A percentile compares a stretch with the other conserved stretches of the same genome.
Evolutionary conservation across 2,888 invertebrate genomes (phyloP).

Genomic region (Bruchidius siliquastri): DNA sequence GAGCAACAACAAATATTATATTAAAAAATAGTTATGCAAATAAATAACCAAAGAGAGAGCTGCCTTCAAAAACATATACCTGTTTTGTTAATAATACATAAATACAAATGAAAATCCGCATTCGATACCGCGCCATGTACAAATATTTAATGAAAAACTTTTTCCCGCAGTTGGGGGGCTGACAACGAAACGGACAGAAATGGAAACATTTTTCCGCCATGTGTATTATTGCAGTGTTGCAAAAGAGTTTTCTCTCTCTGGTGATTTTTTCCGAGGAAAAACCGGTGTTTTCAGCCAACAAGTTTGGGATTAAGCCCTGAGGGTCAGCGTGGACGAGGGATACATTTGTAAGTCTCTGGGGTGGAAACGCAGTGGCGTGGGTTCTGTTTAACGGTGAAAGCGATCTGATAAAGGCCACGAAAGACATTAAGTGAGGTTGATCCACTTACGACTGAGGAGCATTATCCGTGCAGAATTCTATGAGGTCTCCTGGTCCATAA

Average conservation of each 20-base stretch:
- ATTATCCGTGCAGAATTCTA: no score
- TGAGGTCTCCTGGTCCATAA: no score
- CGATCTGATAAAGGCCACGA: no score
- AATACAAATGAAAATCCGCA: not conserved
- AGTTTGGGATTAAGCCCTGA: slow-evolving; percentile 32
- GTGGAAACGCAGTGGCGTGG: slow-evolving; percentile 15
- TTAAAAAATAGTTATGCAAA: no score
- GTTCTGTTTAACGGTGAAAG: not conserved
- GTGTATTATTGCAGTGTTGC: not conserved
- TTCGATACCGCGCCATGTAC: not conserved
- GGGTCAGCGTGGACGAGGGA: slow-evolving; percentile 41
- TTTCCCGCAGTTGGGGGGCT: not conserved
- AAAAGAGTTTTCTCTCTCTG: not conserved
- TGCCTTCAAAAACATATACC: no score
- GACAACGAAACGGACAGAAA: not conserved
- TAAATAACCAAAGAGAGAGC: no score
- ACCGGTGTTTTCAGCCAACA: slow-evolving; percentile 27
- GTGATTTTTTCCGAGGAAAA: slow-evolving; percentile 22
- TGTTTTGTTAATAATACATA: no score
- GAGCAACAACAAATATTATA: no score
- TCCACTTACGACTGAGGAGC: no score
- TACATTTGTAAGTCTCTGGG: slow-evolving; percentile 41
- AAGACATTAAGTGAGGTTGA: no score
- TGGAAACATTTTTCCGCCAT: not conserved
- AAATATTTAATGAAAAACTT: not conserved